These are phyloP conservation scores for Palythoa caribaeorum DNA, from an alignment of 92 coral and sea anemone genomes.

Conservation along the genomic window DNA sequence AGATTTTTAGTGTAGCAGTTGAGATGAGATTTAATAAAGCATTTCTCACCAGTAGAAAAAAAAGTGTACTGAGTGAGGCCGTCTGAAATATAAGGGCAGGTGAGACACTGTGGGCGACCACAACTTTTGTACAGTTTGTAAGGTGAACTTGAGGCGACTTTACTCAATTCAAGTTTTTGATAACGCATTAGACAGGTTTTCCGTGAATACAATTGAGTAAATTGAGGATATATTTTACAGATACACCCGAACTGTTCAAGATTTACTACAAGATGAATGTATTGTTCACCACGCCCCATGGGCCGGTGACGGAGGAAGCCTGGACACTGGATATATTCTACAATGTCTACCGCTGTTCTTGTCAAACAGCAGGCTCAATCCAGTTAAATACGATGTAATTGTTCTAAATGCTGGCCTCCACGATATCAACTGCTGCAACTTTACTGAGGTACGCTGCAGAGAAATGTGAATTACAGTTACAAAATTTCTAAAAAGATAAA, in stretches of 20 bases:
- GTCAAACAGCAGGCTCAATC: slow-evolving; percentile 63
- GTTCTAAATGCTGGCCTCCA: slow-evolving; percentile 90
- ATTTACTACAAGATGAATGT: slow-evolving; percentile 69
- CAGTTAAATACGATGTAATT: slow-evolving; percentile 85
- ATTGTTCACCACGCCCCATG: slow-evolving; percentile 89
- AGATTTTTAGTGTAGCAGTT: too few relatives aligned
- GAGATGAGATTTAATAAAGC: too few relatives aligned
- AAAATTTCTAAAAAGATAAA: too few relatives aligned
- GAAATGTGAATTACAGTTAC: background rate
- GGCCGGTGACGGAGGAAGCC: slow-evolving; percentile 85
- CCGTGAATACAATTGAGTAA: background rate
- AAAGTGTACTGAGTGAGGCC: too few relatives aligned
- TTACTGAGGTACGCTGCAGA: slow-evolving; percentile 10
- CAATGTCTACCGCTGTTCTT: slow-evolving; percentile 78
- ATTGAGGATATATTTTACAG: slow-evolving; percentile 31
- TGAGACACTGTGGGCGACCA: too few relatives aligned
- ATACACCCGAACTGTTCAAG: slow-evolving; percentile 62
- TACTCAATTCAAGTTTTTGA: too few relatives aligned
- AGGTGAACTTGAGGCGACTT: background rate
- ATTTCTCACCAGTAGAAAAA: too few relatives aligned
- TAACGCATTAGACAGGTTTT: too few relatives aligned
- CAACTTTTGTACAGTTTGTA: too few relatives aligned
- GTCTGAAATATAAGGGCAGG: too few relatives aligned
- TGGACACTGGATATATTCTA: slow-evolving; percentile 86
- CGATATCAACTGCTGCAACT: slow-evolving; percentile 69